Conservation (phyloP, 2,888 invertebrate genomes). For the Andrena dorsata region DNA sequence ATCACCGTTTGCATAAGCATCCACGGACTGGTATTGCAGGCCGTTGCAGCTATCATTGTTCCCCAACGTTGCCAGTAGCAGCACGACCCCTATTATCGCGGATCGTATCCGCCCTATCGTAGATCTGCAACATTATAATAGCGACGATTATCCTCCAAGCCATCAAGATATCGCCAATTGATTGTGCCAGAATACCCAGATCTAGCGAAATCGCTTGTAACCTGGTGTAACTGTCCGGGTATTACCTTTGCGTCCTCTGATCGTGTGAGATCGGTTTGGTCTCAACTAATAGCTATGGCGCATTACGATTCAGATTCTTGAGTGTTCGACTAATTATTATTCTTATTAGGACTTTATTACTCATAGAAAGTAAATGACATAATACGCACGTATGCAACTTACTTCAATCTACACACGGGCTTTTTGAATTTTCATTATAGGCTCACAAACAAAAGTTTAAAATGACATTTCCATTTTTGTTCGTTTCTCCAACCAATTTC, state of each 20-base stretch:
- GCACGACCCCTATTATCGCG: conserved; percentile 66
- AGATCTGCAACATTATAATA: conserved; percentile 73
- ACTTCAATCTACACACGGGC: too few species aligned
- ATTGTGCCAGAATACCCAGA: conserved; percentile 24
- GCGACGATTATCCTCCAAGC: conserved; percentile 38
- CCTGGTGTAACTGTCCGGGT: not conserved
- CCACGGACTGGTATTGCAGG: conserved; percentile 80
- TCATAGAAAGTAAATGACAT: too few species aligned
- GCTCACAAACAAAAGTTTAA: too few species aligned
- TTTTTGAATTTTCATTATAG: too few species aligned
- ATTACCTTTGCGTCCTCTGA: not conserved
- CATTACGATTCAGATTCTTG: not conserved
- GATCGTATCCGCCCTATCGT: conserved; percentile 70
- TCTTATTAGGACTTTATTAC: too few species aligned
- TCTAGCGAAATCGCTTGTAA: conserved; percentile 1
- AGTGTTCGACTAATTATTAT: too few species aligned
- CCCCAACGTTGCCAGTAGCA: conserved; percentile 56
- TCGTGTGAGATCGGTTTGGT: not conserved
- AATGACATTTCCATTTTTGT: too few species aligned
- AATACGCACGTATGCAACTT: too few species aligned
- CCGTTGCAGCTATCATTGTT: conserved; percentile 57
- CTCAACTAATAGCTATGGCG: conserved; percentile 1
- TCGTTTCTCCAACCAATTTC: too few species aligned
- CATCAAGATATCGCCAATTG: conserved; percentile 7
- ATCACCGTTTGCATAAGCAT: conserved; percentile 81